Evolutionary conservation across 2,113 vertebrate genomes (phyloP).

Genomic region (Chascanopsetta lugubris): DNA sequence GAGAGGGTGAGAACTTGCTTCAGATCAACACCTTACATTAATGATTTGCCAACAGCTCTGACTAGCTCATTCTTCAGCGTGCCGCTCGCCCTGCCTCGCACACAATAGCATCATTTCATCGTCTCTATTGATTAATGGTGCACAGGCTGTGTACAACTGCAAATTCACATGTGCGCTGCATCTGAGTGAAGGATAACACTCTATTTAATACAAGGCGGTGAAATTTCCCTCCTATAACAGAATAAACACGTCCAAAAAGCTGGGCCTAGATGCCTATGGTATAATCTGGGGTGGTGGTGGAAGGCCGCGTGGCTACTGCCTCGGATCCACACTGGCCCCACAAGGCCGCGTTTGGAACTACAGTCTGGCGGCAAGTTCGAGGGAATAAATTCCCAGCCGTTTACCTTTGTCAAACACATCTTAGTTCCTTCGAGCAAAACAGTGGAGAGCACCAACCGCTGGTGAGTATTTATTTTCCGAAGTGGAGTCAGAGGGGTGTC

Average conservation of each 20-base stretch:
- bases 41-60: constrained; percentile 76
- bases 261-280: constrained; percentile 59
- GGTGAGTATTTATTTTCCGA: constrained; percentile 63
- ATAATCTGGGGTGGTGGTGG: constrained; percentile 26
- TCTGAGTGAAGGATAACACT: constrained; percentile 62
- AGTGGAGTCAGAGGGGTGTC: constrained; percentile 64
- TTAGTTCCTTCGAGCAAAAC: constrained; percentile 60
- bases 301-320: neutral
- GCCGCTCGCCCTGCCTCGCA: constrained; percentile 50
- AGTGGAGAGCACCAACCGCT: constrained; percentile 57
- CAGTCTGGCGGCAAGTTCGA: constrained; percentile 29
- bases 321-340: constrained; percentile 77
- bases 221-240: constrained; percentile 74
- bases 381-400: constrained; percentile 62
- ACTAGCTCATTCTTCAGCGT: constrained; percentile 73
- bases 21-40: constrained; percentile 73
- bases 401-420: constrained; percentile 76
- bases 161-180: constrained; percentile 9
- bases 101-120: constrained; percentile 69
- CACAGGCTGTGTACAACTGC: constrained; percentile 45
- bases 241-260: constrained; percentile 71
- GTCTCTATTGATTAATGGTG: constrained; percentile 75
- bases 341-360: constrained; percentile 7
- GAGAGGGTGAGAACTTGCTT: constrained; percentile 67
- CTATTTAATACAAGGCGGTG: constrained; percentile 60